Evolutionary conservation across 2,888 invertebrate species (phyloP), one percentile per base, ranked within the genome.

Genomic region (Pammene aurita): DNA sequence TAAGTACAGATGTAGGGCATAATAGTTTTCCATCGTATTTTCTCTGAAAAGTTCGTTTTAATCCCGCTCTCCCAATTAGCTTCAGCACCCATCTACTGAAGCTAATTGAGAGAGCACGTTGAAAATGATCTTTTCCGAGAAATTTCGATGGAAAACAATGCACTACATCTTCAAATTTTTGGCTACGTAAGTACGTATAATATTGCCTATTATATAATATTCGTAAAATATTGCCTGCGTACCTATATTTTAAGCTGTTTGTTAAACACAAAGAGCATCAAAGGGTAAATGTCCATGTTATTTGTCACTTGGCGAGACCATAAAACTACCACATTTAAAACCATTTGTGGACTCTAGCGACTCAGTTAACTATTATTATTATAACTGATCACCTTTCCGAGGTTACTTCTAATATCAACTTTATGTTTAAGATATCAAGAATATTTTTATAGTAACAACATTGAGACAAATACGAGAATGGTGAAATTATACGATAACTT

Each of bases 301-400:
- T 11, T 7, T 16, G 35, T 14, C 61, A 61, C 61, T 14, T 14
- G 58, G 10, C 7, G 16, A 13, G 11, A 46, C 46, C 46, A 61
- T 50, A 38, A 56, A 46, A 35, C 48, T 14, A 50, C 41, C 38
- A 13, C 56, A 48, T 5, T 55, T 66, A 41, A 38, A 67, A 34
- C 26, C 61, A 48, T 62, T 67, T 67, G 26, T 62, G 26, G 13
- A 34, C 54, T 14, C 44, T 34, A 60, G 16, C 58, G 60, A 35
- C 54, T 7, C 13, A n/a, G 16, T 56, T 56, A 62, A 50, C 48
- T 46, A 54, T 56, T 34, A 34, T 67, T 56, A 13, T 48, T 61
- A 7, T 1, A 34, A 14, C 46, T n/a, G 26, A 44, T 48, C 48
- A 26, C 1, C 10, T 16, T 11, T 6, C 5, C n/a, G 11, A 35